Evolutionary conservation across 2,797 vertebrate genomes (phyloP).

Genomic region (Threskiornis aethiopicus): DNA sequence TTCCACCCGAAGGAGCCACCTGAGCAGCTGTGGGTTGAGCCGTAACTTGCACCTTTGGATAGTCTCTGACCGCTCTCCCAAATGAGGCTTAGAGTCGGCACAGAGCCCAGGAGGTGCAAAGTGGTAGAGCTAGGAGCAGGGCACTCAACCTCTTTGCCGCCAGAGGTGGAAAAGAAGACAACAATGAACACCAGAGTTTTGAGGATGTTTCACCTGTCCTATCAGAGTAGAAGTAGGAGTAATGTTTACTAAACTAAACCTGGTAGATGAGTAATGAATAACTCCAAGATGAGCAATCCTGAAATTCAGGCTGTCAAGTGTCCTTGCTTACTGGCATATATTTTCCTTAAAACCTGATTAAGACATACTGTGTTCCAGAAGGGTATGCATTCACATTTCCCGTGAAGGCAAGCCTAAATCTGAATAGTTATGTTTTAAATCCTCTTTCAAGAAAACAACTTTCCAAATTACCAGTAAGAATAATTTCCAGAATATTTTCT

Average conservation of each 20-base stretch:
- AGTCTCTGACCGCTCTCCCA: background rate
- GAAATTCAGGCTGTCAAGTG: background rate
- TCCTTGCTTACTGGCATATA: background rate
- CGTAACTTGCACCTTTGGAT: accelerated
- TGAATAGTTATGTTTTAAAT: background rate
- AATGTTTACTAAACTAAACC: background rate
- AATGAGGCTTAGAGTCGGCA: accelerated
- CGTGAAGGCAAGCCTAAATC: background rate
- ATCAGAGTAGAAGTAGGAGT: background rate
- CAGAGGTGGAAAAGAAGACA: background rate
- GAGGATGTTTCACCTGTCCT: background rate
- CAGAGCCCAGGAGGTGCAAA: background rate
- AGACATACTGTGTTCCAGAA: background rate
- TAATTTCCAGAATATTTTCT: background rate
- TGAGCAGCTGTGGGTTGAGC: accelerated
- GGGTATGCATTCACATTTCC: background rate
- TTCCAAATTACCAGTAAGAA: background rate
- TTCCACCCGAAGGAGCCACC: accelerated
- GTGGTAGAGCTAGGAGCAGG: background rate
- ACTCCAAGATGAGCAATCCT: background rate
- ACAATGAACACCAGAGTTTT: background rate
- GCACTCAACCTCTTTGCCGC: background rate
- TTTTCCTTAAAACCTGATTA: background rate
- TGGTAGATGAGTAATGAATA: background rate
- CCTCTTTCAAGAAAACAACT: background rate